A percentile compares a stretch with the other conserved stretches of the same genome.
Conservation (phyloP, 1,140 invertebrate species). For the Drosophila kanapiae region DNA sequence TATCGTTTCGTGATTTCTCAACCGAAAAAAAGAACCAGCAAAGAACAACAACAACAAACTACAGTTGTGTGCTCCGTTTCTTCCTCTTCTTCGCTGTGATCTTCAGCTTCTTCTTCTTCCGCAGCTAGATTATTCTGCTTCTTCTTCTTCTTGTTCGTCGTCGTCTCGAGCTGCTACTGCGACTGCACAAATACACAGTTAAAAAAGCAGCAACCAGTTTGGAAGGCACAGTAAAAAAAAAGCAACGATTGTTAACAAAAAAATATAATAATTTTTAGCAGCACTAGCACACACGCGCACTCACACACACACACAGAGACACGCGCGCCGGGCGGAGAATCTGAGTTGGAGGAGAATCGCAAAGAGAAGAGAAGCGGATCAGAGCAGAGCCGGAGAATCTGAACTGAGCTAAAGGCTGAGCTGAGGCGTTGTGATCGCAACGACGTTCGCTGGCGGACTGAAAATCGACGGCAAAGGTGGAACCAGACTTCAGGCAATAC, state of each 20-base stretch:
- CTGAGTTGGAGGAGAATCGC: slow-evolving; percentile 19
- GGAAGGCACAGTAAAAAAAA: slow-evolving; percentile 70
- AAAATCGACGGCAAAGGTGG: slow-evolving; percentile 29
- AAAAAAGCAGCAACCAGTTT: slow-evolving; percentile 68
- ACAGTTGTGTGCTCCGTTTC: slow-evolving; percentile 51
- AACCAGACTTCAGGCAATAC: slow-evolving; percentile 55
- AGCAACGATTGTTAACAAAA: slow-evolving; percentile 71
- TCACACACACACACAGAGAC: slow-evolving; percentile 24
- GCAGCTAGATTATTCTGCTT: slow-evolving; percentile 47
- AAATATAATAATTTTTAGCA: slow-evolving; percentile 64
- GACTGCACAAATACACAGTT: slow-evolving; percentile 49
- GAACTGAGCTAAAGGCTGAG: slow-evolving; percentile 22
- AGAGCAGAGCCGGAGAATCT: slow-evolving; percentile 21
- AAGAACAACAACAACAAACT: slow-evolving; percentile 37
- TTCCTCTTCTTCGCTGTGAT: slow-evolving; percentile 32
- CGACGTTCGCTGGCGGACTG: slow-evolving; percentile 72
- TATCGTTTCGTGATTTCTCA: slow-evolving; percentile 41
- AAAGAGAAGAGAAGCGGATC: slow-evolving; percentile 8
- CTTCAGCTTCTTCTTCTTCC: slow-evolving; percentile 31
- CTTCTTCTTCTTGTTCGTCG: slow-evolving; percentile 25
- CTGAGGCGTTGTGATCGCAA: slow-evolving; percentile 63
- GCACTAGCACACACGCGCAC: slow-evolving; percentile 45
- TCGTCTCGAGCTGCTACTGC: slow-evolving; percentile 53
- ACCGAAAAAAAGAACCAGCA: slow-evolving; percentile 32
- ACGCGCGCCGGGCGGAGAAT: slow-evolving; percentile 33